Conservation (phyloP, 2,888 invertebrate species). For the Cephus runcator region DNA sequence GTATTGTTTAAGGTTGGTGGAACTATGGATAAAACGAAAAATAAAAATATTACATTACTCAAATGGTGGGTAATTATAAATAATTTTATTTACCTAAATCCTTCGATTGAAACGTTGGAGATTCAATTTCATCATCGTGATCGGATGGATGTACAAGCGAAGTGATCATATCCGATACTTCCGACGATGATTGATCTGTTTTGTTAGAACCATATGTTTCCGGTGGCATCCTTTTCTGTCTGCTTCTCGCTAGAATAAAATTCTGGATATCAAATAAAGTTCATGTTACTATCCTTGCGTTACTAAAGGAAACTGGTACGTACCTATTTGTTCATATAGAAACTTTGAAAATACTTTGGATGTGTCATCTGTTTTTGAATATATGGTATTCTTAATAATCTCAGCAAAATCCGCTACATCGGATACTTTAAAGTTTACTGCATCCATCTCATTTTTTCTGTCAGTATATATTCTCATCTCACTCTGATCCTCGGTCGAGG, state of each 20-base stretch:
- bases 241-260: too few species aligned
- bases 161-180: constrained; percentile 26
- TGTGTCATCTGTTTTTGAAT: neutral
- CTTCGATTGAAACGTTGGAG: neutral
- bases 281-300: neutral
- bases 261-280: too few species aligned
- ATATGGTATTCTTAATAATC: neutral
- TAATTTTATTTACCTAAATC: constrained; percentile 10
- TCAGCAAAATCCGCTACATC: too few species aligned
- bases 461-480: too few species aligned
- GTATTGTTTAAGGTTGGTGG: neutral
- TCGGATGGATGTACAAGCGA: constrained; percentile 22
- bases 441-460: neutral
- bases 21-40: too few species aligned
- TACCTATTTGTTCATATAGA: neutral
- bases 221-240: too few species aligned
- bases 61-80: constrained; percentile 14
- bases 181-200: constrained; percentile 3
- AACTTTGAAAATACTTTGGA: neutral
- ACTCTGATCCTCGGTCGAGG: neutral
- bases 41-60: too few species aligned
- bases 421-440: neutral
- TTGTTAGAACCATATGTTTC: too few species aligned
- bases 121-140: constrained; percentile 18
- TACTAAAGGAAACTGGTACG: neutral